Evolutionary conservation across 1,140 invertebrate genomes (phyloP), one percentile per base, ranked within the genome.

Genomic region (Nautilus pompilius): DNA sequence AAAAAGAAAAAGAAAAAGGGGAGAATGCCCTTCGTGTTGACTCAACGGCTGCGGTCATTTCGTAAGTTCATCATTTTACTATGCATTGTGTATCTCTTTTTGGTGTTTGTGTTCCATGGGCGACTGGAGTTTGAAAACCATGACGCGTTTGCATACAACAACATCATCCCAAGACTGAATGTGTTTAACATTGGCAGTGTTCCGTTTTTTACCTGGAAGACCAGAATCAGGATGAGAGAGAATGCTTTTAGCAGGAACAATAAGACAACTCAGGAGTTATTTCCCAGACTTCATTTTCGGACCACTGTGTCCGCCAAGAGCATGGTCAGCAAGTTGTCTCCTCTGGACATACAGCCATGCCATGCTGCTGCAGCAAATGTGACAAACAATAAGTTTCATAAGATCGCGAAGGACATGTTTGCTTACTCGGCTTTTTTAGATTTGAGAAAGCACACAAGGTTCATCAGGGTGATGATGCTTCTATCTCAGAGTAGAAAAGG

Each of bases 391-490:
- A 58, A 41, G 13, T 73, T 69, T 48, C 62, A 63, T 29, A 29
- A 51, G 3, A 32, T 71, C 2, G 41, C 60, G 5, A 58, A 61
- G 36, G 48, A 51, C 3, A 59, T 68, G 29, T 73, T 63, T 61
- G 46, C 71, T n/a, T 73, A 73, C 54, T 71, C 71, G 3, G 69
- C 71, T 2, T 73, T 71, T 58, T 48, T 69, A 3, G 71, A 73
- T 58, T 56, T 56, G 3, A 60, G 53, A 55, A 56, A 66, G 5
- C 17, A 10, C 2, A 45, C 49, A 30, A 33, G 36, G n/a, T 34
- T 63, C 29, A 41, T 73, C 0, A 41, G 71, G n/a, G 63, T 73
- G 6, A 73, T 73, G 63, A 45, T 69, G 24, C 53, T 73, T 46
- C 34, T 63, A 13, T 8, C 57, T 61, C 15, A 55, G 29, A 63